These are phyloP conservation scores for Heliothis virescens DNA, from an alignment of 1,140 invertebrate genomes.

Conservation along the genomic window DNA sequence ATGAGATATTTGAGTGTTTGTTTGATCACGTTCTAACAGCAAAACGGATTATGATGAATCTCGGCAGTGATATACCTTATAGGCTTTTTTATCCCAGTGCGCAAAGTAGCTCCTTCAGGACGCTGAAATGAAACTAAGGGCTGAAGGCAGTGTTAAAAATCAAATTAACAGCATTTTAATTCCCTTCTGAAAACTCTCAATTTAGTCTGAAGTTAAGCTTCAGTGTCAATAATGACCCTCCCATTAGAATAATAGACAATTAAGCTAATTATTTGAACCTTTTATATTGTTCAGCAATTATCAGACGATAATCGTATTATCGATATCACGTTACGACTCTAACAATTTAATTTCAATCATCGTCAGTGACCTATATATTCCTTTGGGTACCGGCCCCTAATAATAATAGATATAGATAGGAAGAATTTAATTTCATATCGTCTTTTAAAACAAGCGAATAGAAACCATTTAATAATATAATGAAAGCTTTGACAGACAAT, in stretches of 20 bases:
- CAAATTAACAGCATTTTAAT: too few relatives aligned
- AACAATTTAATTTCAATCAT: background rate
- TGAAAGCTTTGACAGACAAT: constrained; percentile 19
- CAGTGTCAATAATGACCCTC: constrained; percentile 5
- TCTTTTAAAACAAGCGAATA: constrained; percentile 8
- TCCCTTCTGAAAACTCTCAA: background rate
- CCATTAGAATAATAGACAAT: constrained; percentile 26
- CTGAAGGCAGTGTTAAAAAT: too few relatives aligned
- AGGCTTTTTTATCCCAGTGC: too few relatives aligned
- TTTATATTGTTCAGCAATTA: constrained; percentile 12
- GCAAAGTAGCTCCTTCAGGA: too few relatives aligned
- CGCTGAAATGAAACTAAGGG: too few relatives aligned
- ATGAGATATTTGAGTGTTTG: too few relatives aligned
- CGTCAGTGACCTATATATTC: too few relatives aligned
- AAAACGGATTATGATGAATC: too few relatives aligned
- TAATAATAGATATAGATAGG: too few relatives aligned
- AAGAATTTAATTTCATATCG: constrained; percentile 12
- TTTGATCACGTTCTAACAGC: too few relatives aligned
- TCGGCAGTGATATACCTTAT: too few relatives aligned
- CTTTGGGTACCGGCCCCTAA: too few relatives aligned
- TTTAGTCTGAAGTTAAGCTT: constrained; percentile 13
- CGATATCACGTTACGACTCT: background rate
- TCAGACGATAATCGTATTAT: constrained; percentile 6
- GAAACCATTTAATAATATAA: constrained; percentile 5
- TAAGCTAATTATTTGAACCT: background rate